Conservation (phyloP, 1,140 invertebrate species). For the Pseudomyrmex gracilis region DNA sequence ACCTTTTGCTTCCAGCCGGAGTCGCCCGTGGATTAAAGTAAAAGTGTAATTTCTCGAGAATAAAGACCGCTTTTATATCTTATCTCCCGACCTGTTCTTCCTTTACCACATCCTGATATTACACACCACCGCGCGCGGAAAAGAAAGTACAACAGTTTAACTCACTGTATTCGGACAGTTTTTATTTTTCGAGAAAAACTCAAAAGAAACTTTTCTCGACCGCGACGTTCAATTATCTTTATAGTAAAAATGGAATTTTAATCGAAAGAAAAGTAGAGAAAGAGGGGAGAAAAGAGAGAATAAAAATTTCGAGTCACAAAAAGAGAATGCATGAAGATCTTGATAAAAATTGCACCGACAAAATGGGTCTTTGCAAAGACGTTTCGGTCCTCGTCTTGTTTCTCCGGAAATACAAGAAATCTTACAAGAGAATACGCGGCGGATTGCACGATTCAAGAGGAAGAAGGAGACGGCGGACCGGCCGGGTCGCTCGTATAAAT, state of each 20-base stretch:
- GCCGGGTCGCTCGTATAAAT: constrained; percentile 76
- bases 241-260: not conserved
- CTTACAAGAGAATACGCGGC: constrained; percentile 23
- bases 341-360: constrained; percentile 18
- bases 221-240: not conserved
- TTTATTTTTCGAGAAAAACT: constrained; percentile 2
- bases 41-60: constrained; percentile 81
- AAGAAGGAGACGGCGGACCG: constrained; percentile 11
- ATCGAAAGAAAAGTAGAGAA: not conserved
- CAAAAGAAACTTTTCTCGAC: not conserved
- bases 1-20: constrained; percentile 76
- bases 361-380: not conserved
- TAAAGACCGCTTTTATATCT: constrained; percentile 64
- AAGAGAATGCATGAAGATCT: no score
- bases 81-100: constrained; percentile 29
- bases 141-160: not conserved
- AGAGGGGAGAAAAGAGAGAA: no score
- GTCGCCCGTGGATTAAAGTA: constrained; percentile 80
- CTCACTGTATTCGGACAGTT: not conserved
- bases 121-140: not conserved
- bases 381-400: not conserved
- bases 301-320: not conserved
- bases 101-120: constrained; percentile 20
- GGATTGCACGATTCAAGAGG: constrained; percentile 16
- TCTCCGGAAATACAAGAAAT: constrained; percentile 23